Evolutionary conservation across 2,888 invertebrate species (phyloP), one percentile per base, ranked within the genome.

Genomic region (Clanis bilineata): DNA sequence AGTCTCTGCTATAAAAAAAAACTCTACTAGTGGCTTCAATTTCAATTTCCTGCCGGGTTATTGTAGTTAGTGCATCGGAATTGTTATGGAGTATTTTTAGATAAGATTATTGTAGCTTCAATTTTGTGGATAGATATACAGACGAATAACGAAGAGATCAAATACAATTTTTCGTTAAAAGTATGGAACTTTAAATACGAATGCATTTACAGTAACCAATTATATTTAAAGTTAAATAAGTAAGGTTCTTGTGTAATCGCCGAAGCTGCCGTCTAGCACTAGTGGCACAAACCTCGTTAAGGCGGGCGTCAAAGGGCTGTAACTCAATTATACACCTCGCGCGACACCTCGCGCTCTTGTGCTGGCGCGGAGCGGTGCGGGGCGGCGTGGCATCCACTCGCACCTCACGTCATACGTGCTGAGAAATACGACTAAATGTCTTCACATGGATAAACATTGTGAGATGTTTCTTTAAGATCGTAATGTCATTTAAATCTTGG

Each of bases 321-420:
- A 90, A 92, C 90, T 86, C 83, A 86, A 92, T 92, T 91, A 90
- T 83, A 83, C 84, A 85, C 86, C 82, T 87, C 76, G 77, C 77
- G 74, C 76, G 83, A 83, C 84, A 85, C 86, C 82, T 87, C 76
- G 77, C 77, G 74, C 76, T 68, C 70, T 68, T 65, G 65, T 64
- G 62, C 51, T 32, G 10, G 51, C 25, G 22, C 2, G 23, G 22
- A 60, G 57, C 68, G 66, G 60, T 67, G 62, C 67, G 10, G 51
- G n/a, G 22, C 2, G 23, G 22, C 60, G 57, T 68, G 66, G 60
- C 67, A 61, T 66, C 59, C 39, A 62, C 59, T 18, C 18, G 18
- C 41, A 41, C 47, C 57, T 41, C 18, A 18, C n/a, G 9, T 39
- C 56, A 56, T 56, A 51, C 51, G 28, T 28, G 51, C 51, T 51